These are phyloP conservation scores for Aplidium turbinatum DNA, from an alignment of 23 tunicate genomes.

Conservation along the genomic window DNA sequence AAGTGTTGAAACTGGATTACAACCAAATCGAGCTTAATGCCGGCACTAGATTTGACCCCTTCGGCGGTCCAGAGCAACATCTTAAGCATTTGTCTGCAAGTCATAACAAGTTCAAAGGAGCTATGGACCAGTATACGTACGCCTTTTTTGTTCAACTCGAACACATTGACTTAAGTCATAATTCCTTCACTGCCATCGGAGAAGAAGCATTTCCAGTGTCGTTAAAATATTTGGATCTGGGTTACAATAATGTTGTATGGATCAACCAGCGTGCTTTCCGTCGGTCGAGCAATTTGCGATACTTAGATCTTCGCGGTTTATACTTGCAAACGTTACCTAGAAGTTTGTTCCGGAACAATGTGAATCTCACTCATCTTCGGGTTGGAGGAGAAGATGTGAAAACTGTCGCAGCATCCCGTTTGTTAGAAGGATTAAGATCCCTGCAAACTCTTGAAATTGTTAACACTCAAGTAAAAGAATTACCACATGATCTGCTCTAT, in stretches of 20 bases:
- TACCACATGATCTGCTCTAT: neutral
- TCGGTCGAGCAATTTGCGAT: neutral
- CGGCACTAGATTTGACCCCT: constrained; percentile 4
- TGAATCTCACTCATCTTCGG: neutral
- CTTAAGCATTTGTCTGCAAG: constrained; percentile 29
- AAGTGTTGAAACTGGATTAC: constrained; percentile 23
- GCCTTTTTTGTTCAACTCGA: neutral
- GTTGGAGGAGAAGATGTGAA: neutral
- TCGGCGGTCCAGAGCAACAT: constrained; percentile 10
- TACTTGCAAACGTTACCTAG: neutral
- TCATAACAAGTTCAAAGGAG: constrained; percentile 1
- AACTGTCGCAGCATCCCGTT: neutral
- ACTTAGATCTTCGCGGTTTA: constrained; percentile 18
- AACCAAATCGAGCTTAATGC: neutral
- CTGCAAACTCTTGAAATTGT: neutral
- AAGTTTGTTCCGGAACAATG: neutral
- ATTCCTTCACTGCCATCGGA: neutral
- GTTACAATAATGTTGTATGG: constrained; percentile 21
- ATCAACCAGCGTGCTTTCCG: constrained; percentile 6
- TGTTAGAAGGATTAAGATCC: neutral
- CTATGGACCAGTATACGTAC: neutral
- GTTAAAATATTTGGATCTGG: constrained; percentile 36
- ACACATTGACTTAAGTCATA: constrained; percentile 47
- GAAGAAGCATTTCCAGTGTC: neutral
- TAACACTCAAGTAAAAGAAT: neutral